Conservation (phyloP, 2,113 vertebrate species). For the Onychostoma macrolepis region DNA sequence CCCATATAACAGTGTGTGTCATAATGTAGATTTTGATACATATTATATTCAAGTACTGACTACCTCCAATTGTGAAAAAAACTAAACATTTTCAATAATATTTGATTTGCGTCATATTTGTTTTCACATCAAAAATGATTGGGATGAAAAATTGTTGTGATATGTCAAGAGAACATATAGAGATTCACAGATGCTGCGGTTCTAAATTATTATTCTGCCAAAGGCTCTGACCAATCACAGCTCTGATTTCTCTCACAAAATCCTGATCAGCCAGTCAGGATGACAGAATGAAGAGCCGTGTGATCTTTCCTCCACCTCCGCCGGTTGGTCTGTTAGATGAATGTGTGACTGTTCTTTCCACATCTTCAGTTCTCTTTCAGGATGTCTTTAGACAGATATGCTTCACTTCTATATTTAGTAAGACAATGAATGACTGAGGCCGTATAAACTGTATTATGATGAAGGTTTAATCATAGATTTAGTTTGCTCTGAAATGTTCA, state of each 20-base stretch:
- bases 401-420: background rate
- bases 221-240: background rate
- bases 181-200: background rate
- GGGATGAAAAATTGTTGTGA: background rate
- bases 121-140: constrained; percentile 42
- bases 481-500: background rate
- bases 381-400: background rate
- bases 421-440: background rate
- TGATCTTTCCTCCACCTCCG: background rate
- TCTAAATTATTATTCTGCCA: background rate
- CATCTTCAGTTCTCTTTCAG: background rate
- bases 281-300: constrained; percentile 52
- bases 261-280: constrained; percentile 80
- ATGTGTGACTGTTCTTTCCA: background rate
- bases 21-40: constrained; percentile 52
- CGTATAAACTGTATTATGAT: constrained; percentile 12
- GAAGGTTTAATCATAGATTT: constrained; percentile 15
- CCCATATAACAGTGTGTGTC: constrained; percentile 50
- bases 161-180: background rate
- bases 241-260: constrained; percentile 61
- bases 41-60: constrained; percentile 68
- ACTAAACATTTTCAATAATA: constrained; percentile 27
- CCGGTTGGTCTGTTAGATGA: background rate
- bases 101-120: constrained; percentile 16
- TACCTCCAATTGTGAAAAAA: constrained; percentile 71